Conservation (phyloP, 2,888 invertebrate genomes). For the Abscondita cerata region DNA sequence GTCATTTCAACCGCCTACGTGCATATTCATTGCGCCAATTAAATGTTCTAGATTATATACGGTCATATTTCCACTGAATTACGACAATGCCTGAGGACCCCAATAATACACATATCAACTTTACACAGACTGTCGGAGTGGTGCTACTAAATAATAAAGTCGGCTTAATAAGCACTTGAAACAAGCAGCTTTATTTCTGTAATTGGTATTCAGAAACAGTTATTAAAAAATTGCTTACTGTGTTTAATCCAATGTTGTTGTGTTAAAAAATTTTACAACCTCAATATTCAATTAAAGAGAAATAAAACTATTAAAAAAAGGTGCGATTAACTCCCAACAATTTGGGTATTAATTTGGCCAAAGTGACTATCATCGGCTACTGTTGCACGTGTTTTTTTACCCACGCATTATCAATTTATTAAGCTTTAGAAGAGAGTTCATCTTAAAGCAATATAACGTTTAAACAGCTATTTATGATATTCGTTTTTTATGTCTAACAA, state of each 20-base stretch:
- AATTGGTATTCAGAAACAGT: conserved; percentile 42
- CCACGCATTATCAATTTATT: too few species aligned
- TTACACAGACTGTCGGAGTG: conserved; percentile 41
- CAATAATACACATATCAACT: conserved; percentile 49
- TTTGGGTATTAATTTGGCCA: too few species aligned
- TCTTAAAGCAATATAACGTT: too few species aligned
- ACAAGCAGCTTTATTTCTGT: conserved; percentile 41
- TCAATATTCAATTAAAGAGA: too few species aligned
- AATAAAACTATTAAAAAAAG: too few species aligned
- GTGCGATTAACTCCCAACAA: too few species aligned
- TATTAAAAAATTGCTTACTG: conserved; percentile 37
- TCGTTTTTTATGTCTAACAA: too few species aligned
- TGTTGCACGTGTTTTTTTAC: too few species aligned
- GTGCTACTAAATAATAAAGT: conserved; percentile 45
- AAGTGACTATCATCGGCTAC: too few species aligned
- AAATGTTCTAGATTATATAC: conserved; percentile 52
- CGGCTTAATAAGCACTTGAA: conserved; percentile 43
- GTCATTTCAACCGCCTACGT: conserved; percentile 48
- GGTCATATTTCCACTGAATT: conserved; percentile 55
- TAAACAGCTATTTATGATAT: too few species aligned
- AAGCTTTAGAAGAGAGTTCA: too few species aligned
- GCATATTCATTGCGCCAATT: conserved; percentile 52
- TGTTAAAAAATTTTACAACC: not conserved
- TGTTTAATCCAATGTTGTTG: conserved; percentile 12
- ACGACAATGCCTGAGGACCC: conserved; percentile 48